Conservation (phyloP, 2,113 vertebrate species). For the Phaethon lepturus region DNA sequence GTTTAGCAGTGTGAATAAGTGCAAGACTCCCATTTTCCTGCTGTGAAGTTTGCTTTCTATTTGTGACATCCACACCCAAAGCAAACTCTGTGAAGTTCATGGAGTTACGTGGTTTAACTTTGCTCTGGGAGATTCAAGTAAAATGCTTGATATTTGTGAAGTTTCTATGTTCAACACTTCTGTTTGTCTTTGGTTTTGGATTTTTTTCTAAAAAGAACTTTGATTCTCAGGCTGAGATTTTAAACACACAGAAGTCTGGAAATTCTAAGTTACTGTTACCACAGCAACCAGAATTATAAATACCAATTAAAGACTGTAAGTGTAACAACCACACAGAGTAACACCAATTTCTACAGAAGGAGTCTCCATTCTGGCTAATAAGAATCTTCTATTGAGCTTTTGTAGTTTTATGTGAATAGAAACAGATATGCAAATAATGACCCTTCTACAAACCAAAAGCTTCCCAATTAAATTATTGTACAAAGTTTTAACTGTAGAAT, state of each 20-base stretch:
- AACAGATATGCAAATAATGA: not conserved
- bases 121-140: not conserved
- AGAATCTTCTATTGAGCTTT: not conserved
- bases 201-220: not conserved
- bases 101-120: not conserved
- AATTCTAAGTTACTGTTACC: not conserved
- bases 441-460: not conserved
- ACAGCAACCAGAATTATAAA: not conserved
- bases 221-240: conserved; percentile 2
- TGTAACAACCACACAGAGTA: not conserved
- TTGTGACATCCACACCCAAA: not conserved
- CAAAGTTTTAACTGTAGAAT: not conserved
- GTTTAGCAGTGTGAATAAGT: not conserved
- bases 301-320: not conserved
- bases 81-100: not conserved
- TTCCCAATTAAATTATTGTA: not conserved
- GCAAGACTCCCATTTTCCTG: not conserved
- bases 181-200: not conserved
- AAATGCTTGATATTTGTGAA: not conserved
- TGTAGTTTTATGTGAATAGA: not conserved
- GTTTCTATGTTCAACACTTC: not conserved
- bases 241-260: not conserved
- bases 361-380: not conserved
- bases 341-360: not conserved
- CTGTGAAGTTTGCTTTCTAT: not conserved